Evolutionary conservation across 2,113 vertebrate genomes (phyloP), one percentile per base, ranked within the genome.

Genomic region (Notechis scutatus): DNA sequence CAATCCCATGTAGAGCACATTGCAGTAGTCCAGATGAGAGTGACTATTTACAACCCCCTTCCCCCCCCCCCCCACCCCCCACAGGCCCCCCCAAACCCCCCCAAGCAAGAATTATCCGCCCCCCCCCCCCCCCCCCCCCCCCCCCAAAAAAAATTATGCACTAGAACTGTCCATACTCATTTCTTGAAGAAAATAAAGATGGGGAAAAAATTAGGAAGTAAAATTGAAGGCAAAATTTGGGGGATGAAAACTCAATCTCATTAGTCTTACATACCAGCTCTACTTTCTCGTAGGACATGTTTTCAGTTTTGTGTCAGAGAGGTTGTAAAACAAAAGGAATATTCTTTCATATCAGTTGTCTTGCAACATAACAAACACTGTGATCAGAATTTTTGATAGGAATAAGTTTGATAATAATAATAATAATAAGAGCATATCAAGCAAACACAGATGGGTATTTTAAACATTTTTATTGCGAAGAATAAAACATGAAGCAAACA

Each of bases 51-150:
- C 57, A 61, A 61, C 57, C 24, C 8, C 21, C 8, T 9, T 9
- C 26, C 1, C 26, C 10, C 1, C 26, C 3, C 0, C 47, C 0
- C 6, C 29, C n/a, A 74, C 14, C 4, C 64, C 29, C 29, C 3
- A n/a, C n/a, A n/a, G n/a, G n/a, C 42, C 42, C 42, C 42, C 0
- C n/a, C n/a, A n/a, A n/a, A n/a, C n/a, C n/a, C n/a, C n/a, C n/a
- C n/a, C n/a, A n/a, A n/a, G n/a, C n/a, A n/a, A n/a, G n/a, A n/a
- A n/a, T n/a, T n/a, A n/a, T n/a, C n/a, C n/a, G n/a, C n/a, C n/a
- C n/a, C 4, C 64, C 29, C 29, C 3, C 42, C 42, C 42, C 42
- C 0, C n/a, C n/a, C n/a, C n/a, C 4, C 64, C 29, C 29, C 3
- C 42, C 42, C 42, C 42, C 0, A n/a, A n/a, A 42, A 42, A 42